phyloP scores from a whole-genome alignment of 2,797 vertebrate genomes.

The Rousettus madagascariensis region DNA sequence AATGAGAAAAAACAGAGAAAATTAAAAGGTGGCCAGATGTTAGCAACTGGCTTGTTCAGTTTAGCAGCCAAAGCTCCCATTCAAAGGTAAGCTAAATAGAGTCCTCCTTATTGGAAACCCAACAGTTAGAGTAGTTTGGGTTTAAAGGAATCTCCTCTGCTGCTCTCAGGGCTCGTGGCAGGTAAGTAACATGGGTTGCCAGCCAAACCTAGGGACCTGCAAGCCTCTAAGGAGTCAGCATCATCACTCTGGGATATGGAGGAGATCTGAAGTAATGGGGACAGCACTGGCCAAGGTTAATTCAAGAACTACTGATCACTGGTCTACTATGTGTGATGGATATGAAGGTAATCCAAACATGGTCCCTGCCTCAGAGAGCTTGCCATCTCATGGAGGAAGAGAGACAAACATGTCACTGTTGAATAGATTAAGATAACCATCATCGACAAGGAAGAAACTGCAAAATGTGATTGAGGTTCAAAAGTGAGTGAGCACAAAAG shows the following conservation, averaged over 20 bases:
- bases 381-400: neutral
- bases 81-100: neutral
- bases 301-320: neutral
- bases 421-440: neutral
- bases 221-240: neutral
- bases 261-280: neutral
- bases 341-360: neutral
- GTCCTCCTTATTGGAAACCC: neutral
- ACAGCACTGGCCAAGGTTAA: neutral
- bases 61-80: neutral
- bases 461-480: neutral
- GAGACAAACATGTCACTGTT: neutral
- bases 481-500: rapidly evolving
- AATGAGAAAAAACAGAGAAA: neutral
- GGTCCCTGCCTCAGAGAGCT: neutral
- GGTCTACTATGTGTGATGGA: neutral
- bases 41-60: neutral
- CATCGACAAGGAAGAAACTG: neutral
- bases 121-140: neutral
- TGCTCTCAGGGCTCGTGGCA: neutral
- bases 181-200: neutral
- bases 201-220: neutral
- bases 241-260: neutral
- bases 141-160: neutral
- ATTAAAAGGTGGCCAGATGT: neutral